Evolutionary conservation across 2,113 vertebrate species (phyloP).

Genomic region (Daphoenositta chrysoptera): DNA sequence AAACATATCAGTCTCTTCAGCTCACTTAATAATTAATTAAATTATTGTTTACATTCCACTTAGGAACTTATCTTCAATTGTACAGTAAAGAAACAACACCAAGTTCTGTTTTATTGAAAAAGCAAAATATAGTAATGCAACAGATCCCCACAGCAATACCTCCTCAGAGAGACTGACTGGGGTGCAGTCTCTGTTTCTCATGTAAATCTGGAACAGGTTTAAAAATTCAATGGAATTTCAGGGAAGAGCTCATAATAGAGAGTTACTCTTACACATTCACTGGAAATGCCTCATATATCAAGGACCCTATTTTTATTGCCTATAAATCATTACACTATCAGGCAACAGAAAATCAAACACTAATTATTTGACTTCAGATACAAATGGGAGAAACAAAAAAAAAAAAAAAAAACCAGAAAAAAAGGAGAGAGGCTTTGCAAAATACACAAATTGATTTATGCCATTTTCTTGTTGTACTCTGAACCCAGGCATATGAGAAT

Average conservation of each 20-base stretch:
- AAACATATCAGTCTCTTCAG: conserved; percentile 26
- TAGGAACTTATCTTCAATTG: conserved; percentile 13
- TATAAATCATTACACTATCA: not conserved
- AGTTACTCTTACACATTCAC: not conserved
- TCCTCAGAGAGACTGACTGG: not conserved
- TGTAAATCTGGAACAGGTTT: not conserved
- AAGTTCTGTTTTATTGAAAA: not conserved
- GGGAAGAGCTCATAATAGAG: not conserved
- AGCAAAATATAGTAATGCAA: not conserved
- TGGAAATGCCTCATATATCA: not conserved
- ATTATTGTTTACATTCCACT: conserved; percentile 32
- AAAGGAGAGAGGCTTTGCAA: not conserved
- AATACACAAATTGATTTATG: not conserved
- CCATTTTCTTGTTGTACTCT: not conserved
- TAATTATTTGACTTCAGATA: not conserved
- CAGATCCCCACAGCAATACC: not conserved
- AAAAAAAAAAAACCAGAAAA: not conserved
- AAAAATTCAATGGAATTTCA: not conserved
- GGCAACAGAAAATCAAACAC: not conserved
- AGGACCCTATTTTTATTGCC: not conserved
- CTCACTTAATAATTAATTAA: conserved; percentile 43
- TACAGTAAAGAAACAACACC: not conserved
- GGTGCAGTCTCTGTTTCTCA: not conserved
- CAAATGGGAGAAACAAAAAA: not conserved
- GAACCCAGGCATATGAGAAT: not conserved